Evolutionary conservation across 92 coral and sea anemone genomes (phyloP).

Genomic region (Epizoanthus fatuus): DNA sequence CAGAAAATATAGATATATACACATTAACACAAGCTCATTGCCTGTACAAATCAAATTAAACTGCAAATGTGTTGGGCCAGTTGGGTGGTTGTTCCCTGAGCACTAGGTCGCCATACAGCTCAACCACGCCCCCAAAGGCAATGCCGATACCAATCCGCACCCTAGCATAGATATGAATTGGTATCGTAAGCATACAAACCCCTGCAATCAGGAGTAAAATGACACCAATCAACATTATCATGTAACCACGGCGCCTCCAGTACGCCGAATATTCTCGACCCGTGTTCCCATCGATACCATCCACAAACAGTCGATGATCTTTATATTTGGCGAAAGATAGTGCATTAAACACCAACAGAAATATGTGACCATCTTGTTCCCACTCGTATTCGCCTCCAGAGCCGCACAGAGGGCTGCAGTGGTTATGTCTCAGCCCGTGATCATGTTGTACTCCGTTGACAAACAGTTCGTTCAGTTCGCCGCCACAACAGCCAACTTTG

Average conservation of each 20-base stretch:
- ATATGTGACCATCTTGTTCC: constrained; percentile 16
- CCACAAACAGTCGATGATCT: constrained; percentile 38
- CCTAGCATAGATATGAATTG: too few relatives aligned
- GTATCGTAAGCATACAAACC: too few relatives aligned
- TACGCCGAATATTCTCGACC: constrained; percentile 14
- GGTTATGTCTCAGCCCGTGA: background rate
- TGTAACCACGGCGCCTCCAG: constrained; percentile 17
- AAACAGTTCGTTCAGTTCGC: constrained; percentile 11
- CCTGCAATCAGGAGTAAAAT: constrained; percentile 1
- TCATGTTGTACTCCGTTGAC: background rate
- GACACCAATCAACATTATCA: background rate
- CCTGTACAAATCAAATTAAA: too few relatives aligned
- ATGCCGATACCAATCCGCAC: too few relatives aligned
- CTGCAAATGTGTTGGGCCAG: too few relatives aligned
- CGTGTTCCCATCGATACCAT: constrained; percentile 14
- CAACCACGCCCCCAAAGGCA: too few relatives aligned
- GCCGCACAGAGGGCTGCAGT: background rate
- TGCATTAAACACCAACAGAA: constrained; percentile 14
- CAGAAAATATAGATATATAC: too few relatives aligned
- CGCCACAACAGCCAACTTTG: constrained; percentile 11
- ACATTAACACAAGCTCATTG: too few relatives aligned
- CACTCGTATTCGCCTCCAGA: constrained; percentile 8
- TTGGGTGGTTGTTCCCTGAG: too few relatives aligned
- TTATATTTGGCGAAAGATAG: background rate
- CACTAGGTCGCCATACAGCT: too few relatives aligned